phyloP scores from a whole-genome alignment of 2,888 invertebrate species.

The Hyposoter dolosus region DNA sequence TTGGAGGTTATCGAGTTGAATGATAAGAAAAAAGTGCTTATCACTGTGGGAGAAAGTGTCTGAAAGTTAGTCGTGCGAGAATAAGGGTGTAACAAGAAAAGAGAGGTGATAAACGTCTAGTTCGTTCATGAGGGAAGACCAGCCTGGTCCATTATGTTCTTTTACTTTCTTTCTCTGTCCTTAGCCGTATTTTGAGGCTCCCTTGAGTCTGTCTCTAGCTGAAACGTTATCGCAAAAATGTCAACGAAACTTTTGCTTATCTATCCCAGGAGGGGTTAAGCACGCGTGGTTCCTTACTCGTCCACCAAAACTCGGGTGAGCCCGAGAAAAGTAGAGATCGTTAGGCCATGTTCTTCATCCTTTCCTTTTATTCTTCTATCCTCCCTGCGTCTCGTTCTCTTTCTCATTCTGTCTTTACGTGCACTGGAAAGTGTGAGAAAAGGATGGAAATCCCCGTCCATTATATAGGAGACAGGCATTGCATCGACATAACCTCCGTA shows the following conservation, averaged over 20 bases:
- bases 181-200: constrained; percentile 40
- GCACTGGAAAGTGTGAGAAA: constrained; percentile 35
- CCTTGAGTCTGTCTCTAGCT: constrained; percentile 38
- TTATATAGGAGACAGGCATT: constrained; percentile 48
- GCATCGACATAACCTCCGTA: constrained; percentile 57
- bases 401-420: not conserved
- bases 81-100: constrained; percentile 52
- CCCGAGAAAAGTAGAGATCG: constrained; percentile 53
- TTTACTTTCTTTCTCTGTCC: constrained; percentile 27
- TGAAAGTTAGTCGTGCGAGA: constrained; percentile 40
- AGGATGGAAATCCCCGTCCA: constrained; percentile 57
- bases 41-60: constrained; percentile 24
- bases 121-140: constrained; percentile 25
- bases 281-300: constrained; percentile 50
- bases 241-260: constrained; percentile 82
- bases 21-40: constrained; percentile 36
- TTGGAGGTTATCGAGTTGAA: not conserved
- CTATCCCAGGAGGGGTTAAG: constrained; percentile 67
- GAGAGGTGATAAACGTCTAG: constrained; percentile 64
- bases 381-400: not conserved
- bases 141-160: constrained; percentile 33
- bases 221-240: constrained; percentile 79
- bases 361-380: constrained; percentile 18
- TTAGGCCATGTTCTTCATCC: constrained; percentile 47
- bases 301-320: constrained; percentile 43